Base-by-base conservation (phyloP, 2,888 invertebrate genomes). In the Cryptus viduatorius region DNA sequence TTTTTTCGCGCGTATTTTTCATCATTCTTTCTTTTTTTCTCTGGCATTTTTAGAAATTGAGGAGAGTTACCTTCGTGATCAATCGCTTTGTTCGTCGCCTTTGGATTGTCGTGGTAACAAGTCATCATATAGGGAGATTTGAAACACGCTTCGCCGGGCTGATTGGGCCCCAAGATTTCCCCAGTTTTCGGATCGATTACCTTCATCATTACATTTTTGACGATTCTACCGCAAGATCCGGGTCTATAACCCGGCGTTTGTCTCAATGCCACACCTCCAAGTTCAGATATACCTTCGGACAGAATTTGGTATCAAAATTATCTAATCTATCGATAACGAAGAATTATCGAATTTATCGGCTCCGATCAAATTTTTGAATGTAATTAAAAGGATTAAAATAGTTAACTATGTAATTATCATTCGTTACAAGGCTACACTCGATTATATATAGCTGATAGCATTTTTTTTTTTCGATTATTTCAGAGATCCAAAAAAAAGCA, bases 281-380 rank as follows among this genome's bases (percentile, higher is more conserved):
- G 1, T 80, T 92, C 92, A 0, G 92, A 90, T 84, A 89, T 87
- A 10, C 92, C 92, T 92, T 24, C 3, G 8, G 5, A 0, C 12
- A 4, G 53, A 16, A 59, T 24, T 50, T 16, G 10, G 5, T 10
- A 14, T 4, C 14, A 50, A 7, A 50, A 24, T 59, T 46, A 24
- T 31, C 29, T 50, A 50, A 87, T 85, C n/a, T 48, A 14, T 48
- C 48, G 37, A 37, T 8, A 37, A 8, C 37, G 37, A 37, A 0
- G 24, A 50, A 24, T 59, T 46, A 24, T 31, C 29, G n/a, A 50
- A 87, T 85, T 4, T 12, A 3, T 48, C 48, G 8, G 37, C 4
- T 7, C 37, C 37, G 37, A 37, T 37, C 37, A 7, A 37, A 4
- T 8, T 37, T 8, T 37, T 37, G 5, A 7, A 37, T 37, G 7